Percentiles rank a stretch among this genome's conserved stretches.
These are phyloP conservation scores for Urechis unicinctus DNA, from an alignment of 2,888 invertebrate species.

Conservation along the genomic window DNA sequence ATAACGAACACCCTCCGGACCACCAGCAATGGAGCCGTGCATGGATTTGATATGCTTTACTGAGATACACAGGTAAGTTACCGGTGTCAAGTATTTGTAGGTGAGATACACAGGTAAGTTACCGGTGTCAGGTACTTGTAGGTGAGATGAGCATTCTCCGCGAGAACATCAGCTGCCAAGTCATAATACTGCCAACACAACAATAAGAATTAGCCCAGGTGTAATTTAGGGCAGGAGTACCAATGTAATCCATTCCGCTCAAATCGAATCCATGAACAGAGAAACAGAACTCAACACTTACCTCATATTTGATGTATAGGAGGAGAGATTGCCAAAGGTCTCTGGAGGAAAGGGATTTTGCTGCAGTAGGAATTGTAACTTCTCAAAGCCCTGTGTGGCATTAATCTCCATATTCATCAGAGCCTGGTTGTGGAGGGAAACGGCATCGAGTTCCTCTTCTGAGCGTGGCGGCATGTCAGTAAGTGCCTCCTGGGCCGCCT, in stretches of 20 bases:
- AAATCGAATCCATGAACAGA: too few relatives aligned
- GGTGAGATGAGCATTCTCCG: conserved; percentile 93
- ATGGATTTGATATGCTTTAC: too few relatives aligned
- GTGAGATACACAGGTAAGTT: too few relatives aligned
- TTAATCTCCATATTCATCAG: conserved; percentile 81
- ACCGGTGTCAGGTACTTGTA: conserved; percentile 88
- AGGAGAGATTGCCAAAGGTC: conserved; percentile 93
- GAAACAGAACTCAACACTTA: too few relatives aligned
- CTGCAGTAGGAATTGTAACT: conserved; percentile 85
- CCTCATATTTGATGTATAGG: conserved; percentile 90
- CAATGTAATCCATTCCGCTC: too few relatives aligned
- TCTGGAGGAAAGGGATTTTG: conserved; percentile 96
- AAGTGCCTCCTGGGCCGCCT: conserved; percentile 65
- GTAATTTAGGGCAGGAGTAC: too few relatives aligned
- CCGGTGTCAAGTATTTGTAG: too few relatives aligned
- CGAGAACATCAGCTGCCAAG: conserved; percentile 92
- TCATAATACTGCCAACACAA: conserved; percentile 76
- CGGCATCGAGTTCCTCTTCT: conserved; percentile 94
- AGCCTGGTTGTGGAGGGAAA: conserved; percentile 95
- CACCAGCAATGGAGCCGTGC: too few relatives aligned
- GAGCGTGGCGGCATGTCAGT: conserved; percentile 65
- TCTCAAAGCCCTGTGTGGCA: conserved; percentile 89
- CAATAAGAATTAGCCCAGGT: not conserved
- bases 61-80: too few relatives aligned
- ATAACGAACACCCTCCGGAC: too few relatives aligned